Evolutionary conservation across 2,797 vertebrate genomes (phyloP), one percentile per base, ranked within the genome.

Genomic region (Xiphophorus birchmanni): DNA sequence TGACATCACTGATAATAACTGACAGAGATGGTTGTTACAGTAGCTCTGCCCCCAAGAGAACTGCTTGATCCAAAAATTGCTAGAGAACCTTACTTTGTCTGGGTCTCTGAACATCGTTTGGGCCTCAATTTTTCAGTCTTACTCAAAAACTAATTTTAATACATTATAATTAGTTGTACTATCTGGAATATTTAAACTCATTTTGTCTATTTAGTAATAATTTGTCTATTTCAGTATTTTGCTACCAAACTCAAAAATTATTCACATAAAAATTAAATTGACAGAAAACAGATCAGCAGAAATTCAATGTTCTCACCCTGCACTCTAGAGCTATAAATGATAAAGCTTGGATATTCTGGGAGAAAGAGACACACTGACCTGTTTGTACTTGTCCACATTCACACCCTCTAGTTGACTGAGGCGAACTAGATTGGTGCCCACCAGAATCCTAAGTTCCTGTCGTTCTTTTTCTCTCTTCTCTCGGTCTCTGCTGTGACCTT

Each of bases 351-450:
- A 26, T 40, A 45, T 0, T 58, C 11, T 23, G 15, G n/a, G 1
- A 42, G 15, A 47, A 26, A 45, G 4, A 54, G 15, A 44, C 26
- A 48, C 74, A 29, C 15, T 50, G 18, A 99, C 98, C 97, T 99
- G 98, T 90, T 99, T 99, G 85, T 99, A 99, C 83, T 98, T 96
- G 23, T 99, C 98, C 93, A 99, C 98, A 7, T 99, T 99, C 84
- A 99, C 98, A 0, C 98, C 98, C 91, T 99, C 98, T 92, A 99
- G 93, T 81, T 99, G 98, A 84, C 98, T 99, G 80, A 99, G 97
- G 35, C 98, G 97, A 37, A 99, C 98, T 17, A 99, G 93, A 90
- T 99, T 99, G 83, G 98, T 99, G 42, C 98, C 98, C 69, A 99
- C 98, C 4, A 99, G 93, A 90, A 99, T 99, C 71, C 98, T 95